Base-by-base conservation (phyloP, 1,140 invertebrate species). In the Trachymyrmex cornetzi region DNA sequence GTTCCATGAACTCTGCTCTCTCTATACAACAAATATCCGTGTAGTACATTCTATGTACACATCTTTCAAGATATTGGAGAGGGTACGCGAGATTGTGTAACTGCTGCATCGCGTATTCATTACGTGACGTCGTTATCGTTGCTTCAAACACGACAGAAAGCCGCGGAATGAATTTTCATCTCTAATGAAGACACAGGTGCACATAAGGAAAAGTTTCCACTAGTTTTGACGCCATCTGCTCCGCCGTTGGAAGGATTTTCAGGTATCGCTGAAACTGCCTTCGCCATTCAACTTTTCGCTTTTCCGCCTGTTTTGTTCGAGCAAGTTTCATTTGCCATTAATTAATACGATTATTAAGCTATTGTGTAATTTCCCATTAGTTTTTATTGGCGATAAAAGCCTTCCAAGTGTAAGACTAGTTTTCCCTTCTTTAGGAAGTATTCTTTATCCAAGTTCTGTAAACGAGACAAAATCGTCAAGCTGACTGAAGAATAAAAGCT, bases 151-250 rank as follows among this genome's bases (percentile, higher is more conserved):
- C 48, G 27, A 38, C 2, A n/a, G 34, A 44, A 69, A 81, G 80
- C 71, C 27, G 48, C 55, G 69, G 80, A 63, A 75, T 84, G 53
- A 84, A 84, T 84, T 84, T 84, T 84, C 80, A 84, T 84, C 44
- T 44, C 38, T 84, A 84, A 84, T 63, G 69, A 75, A 84, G 69
- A 84, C 79, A 44, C 80, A 84, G 80, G 55, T 61, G 55, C 80
- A 74, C 67, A 63, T 63, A 82, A 74, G 30, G 66, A 84, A 84
- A 84, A 63, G 80, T 84, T 84, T n/a, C 55, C 16, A 34, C 30
- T 24, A 74, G 67, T 82, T 82, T 74, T 61, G 69, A 74, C 57
- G 55, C 27, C 69, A 84, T 75, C 69, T 50, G 80, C 38, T 61
- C 34, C 80, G n/a, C 30, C 55, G 48, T 34, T 63, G 48, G 69